phyloP scores from a whole-genome alignment of 2,797 vertebrate genomes.

The Halcyon badia region DNA sequence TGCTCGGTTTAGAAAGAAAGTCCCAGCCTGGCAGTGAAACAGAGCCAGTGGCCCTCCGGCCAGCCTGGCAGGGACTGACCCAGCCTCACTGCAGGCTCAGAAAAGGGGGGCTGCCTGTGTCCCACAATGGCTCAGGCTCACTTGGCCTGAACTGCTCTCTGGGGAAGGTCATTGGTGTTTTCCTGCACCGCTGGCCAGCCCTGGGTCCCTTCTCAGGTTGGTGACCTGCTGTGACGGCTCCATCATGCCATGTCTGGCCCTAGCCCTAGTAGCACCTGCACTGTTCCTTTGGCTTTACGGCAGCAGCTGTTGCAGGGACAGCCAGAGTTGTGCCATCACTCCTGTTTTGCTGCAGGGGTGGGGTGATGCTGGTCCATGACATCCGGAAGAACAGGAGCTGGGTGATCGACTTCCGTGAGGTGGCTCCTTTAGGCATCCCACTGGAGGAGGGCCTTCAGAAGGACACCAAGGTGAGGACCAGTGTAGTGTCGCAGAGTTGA shows the following conservation, averaged over 20 bases:
- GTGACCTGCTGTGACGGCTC: background rate
- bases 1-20: slow-evolving; percentile 37
- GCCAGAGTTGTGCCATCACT: accelerated
- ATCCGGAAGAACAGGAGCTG: slow-evolving; percentile 92
- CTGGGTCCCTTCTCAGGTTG: background rate
- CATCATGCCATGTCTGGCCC: accelerated
- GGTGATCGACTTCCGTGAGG: slow-evolving; percentile 96
- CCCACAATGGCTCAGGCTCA: accelerated
- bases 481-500: background rate
- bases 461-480: slow-evolving; percentile 83
- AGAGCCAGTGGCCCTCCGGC: background rate
- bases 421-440: slow-evolving; percentile 86
- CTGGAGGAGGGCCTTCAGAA: slow-evolving; percentile 83
- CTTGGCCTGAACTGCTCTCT: background rate
- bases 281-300: accelerated
- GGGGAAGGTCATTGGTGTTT: background rate
- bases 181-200: background rate
- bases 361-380: slow-evolving; percentile 96
- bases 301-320: accelerated
- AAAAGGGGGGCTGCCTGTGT: background rate
- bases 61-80: background rate
- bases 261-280: accelerated
- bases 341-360: slow-evolving; percentile 84
- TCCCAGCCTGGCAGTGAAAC: background rate
- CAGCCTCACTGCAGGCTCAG: background rate